Evolutionary conservation across 2,797 vertebrate genomes (phyloP), one percentile per base, ranked within the genome.

Genomic region (Sternotherus odoratus): DNA sequence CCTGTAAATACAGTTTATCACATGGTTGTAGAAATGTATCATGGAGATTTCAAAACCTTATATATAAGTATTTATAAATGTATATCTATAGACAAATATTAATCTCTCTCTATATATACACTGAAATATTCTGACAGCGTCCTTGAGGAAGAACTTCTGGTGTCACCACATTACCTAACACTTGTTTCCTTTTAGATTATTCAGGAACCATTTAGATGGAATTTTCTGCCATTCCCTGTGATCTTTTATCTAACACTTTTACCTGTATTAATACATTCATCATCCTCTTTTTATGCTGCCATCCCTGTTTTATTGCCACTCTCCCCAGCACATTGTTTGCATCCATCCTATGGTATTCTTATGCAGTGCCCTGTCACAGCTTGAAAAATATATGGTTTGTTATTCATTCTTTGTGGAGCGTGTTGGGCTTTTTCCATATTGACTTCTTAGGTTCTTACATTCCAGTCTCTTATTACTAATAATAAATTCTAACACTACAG

Each of bases 371-470:
- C 94, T 95, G 96, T 95, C 96, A 94, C 0, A 17, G 91, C 77
- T 92, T 88, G 89, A 95, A 95, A 96, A 96, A 96, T 96, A 96
- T 89, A 95, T 2, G 81, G 93, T 96, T 95, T 96, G 91, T 96
- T 97, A 93, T 96, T 96, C 92, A 53, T 56, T 66, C 56, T 85
- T 77, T 95, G 89, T 81, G 77, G 74, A 93, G 89, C 79, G 93
- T 92, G 81, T 95, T 93, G 95, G 94, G 91, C 57, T 92, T 80
- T 69, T 97, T 92, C 95, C 74, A 50, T 95, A 89, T 79, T 91
- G 81, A 49, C 81, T 95, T 90, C 93, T 86, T 82, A 95, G 74
- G 83, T 33, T 89, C 30, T 86, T 79, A 54, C 87, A 82, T 88
- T 95, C 92, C 81, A 89, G 13, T 56, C 88, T 90, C 57, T 54